Base-by-base conservation (phyloP, 1,140 invertebrate genomes). In the Trypoxylus dichotomus region DNA sequence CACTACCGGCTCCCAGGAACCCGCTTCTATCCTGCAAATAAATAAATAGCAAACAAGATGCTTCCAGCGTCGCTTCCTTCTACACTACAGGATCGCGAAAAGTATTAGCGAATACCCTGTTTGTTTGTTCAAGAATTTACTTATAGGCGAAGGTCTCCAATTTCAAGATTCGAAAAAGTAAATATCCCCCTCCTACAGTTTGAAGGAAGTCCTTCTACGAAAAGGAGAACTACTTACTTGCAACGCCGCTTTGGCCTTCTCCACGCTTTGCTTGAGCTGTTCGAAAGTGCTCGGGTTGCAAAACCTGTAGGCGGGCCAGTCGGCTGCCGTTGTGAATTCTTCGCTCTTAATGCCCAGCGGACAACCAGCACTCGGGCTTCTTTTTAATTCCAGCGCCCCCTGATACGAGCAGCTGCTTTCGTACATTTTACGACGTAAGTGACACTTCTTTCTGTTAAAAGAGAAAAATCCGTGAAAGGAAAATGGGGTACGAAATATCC, bases 361-460 rank as follows among this genome's bases (percentile, higher is more conserved):
- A 77, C 83, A 85, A 8, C 82, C 79, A 11, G 82, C 77, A 74
- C 87, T 86, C 78, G 89, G 89, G 80, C 89, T 91, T 82, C 94
- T 89, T 87, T 96, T 95, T 83, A 95, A 88, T 86, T 95, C 94
- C 81, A 95, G 88, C 82, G 94, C 94, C 21, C 83, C 93, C 85
- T 94, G 93, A 88, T 95, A 95, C 86, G 94, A 95, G 89, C 94
- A 95, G 83, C 93, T 93, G 87, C 94, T 95, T 89, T 96, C 94
- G 91, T 95, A 96, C 94, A 95, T 95, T 79, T 83, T 85, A 25
- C 84, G 84, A 21, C 85, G 81, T 24, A 85, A 75, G 21, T 72
- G 82, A 74, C 84, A 85, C 84, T 85, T 86, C 81, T 84, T 85
- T 77, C 85, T 86, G 78, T 2, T n/a, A 84, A 84, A 76, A 42